Conservation (phyloP, 1,140 invertebrate genomes). For the Brachionus asplanchnoidis region DNA sequence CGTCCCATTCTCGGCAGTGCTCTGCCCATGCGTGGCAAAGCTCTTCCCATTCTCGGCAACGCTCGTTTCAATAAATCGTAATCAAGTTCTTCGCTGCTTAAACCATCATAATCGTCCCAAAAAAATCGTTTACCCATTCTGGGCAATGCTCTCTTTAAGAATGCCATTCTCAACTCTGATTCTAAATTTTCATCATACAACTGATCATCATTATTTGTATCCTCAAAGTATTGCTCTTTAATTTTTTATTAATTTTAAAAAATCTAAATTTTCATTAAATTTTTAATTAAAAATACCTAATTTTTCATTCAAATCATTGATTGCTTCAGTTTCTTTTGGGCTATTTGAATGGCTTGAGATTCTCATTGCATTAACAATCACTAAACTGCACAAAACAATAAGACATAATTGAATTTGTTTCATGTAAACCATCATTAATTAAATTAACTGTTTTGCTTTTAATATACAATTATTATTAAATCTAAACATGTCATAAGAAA, state of each 20-base stretch:
- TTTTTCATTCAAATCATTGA: neutral
- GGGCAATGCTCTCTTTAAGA: conserved; percentile 16
- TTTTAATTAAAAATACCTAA: neutral
- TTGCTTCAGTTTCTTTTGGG: neutral
- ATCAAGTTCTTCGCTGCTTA: neutral
- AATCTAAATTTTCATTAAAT: neutral
- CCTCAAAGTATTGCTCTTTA: neutral
- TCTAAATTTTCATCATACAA: neutral
- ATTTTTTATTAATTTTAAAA: neutral
- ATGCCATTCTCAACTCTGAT: neutral
- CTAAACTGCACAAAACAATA: neutral
- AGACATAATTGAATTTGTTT: neutral
- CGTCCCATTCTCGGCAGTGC: conserved; percentile 35
- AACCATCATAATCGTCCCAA: neutral
- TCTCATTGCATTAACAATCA: neutral
- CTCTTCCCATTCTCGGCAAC: conserved; percentile 33
- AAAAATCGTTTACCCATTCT: conserved; percentile 25
- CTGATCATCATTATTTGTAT: neutral
- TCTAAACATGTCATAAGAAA: neutral
- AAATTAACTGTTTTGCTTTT: neutral
- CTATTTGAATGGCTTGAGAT: neutral
- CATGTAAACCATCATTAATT: neutral
- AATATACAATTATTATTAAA: neutral
- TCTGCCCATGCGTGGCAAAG: conserved; percentile 36
- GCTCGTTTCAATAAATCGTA: neutral